A percentile compares a stretch with the other conserved stretches of the same genome.
Evolutionary conservation across 2,797 vertebrate genomes (phyloP).

Genomic region (Alectoris magna): DNA sequence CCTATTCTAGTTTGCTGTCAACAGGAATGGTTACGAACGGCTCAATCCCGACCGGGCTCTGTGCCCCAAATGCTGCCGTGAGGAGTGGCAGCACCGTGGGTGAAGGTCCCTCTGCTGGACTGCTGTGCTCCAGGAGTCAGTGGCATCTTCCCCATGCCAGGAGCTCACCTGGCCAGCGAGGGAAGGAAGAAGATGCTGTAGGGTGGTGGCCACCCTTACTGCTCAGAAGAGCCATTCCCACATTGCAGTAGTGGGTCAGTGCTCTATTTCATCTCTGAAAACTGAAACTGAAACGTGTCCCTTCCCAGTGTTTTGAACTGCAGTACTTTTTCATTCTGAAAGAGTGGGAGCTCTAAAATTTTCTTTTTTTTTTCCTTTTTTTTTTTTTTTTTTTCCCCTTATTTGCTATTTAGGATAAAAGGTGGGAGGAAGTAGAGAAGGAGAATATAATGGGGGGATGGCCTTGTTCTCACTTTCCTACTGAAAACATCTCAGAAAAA

Average conservation of each 20-base stretch:
- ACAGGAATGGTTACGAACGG: constrained; percentile 61
- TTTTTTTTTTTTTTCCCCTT: constrained; percentile 15
- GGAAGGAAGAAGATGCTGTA: background rate
- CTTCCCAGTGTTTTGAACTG: constrained; percentile 47
- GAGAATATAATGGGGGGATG: constrained; percentile 76
- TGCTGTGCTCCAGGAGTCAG: background rate
- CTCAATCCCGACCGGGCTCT: constrained; percentile 48
- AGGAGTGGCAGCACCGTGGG: constrained; percentile 4
- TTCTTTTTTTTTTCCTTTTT: background rate
- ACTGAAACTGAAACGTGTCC: background rate
- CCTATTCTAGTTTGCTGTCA: constrained; percentile 70
- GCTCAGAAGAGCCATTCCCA: background rate
- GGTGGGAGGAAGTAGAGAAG: constrained; percentile 74
- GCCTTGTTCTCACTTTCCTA: constrained; percentile 74
- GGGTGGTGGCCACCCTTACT: background rate
- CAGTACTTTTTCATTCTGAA: background rate
- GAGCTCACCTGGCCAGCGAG: background rate
- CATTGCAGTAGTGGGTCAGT: background rate
- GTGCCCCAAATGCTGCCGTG: constrained; percentile 45
- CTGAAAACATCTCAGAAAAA: constrained; percentile 69
- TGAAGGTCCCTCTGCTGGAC: constrained; percentile 3
- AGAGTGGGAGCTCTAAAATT: constrained; percentile 57
- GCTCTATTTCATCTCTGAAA: background rate
- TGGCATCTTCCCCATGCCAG: background rate
- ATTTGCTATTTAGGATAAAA: constrained; percentile 75